Conservation (phyloP, 2,113 vertebrate genomes). For the Nymphicus hollandicus region DNA sequence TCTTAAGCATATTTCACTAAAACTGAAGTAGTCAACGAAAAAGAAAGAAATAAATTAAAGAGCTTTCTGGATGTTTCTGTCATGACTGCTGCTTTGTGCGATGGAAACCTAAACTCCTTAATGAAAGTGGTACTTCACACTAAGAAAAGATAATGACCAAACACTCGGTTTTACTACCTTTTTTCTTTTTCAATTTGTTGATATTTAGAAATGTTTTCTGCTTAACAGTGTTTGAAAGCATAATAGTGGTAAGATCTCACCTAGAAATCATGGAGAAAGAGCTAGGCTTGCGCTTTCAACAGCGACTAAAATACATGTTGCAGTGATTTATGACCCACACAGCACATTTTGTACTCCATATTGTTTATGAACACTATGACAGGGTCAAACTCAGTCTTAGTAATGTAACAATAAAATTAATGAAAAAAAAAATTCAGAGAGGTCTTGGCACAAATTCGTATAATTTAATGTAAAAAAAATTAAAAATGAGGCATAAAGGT, state of each 20-base stretch:
- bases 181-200: neutral
- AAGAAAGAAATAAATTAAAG: neutral
- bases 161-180: neutral
- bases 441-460: neutral
- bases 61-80: neutral
- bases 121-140: neutral
- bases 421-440: neutral
- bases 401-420: neutral
- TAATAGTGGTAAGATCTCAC: neutral
- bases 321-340: neutral
- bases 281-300: neutral
- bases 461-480: neutral
- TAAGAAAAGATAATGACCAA: neutral
- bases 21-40: neutral
- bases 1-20: neutral
- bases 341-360: fast-evolving
- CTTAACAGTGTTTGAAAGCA: neutral
- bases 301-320: neutral
- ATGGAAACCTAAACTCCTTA: neutral
- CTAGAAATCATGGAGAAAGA: neutral
- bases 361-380: neutral
- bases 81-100: neutral
- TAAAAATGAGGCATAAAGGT: neutral
- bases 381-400: neutral
- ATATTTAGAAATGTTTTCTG: neutral